Conservation (phyloP, 92 coral and sea anemone species). For the Pocillopora meandrina region DNA sequence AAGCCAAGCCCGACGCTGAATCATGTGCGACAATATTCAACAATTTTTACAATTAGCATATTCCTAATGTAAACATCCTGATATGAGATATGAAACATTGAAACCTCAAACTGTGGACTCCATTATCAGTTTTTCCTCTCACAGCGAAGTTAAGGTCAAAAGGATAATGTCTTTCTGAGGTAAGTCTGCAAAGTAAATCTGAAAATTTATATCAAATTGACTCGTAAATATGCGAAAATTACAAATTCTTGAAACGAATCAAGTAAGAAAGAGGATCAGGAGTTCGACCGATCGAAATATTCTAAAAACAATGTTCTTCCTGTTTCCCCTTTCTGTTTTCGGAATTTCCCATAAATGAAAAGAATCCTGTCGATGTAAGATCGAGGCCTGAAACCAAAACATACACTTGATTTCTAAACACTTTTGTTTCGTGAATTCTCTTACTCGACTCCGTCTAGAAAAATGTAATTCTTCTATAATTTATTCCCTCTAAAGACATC, state of each 20-base stretch:
- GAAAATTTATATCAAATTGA: neutral
- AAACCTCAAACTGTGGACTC: slow-evolving; percentile 24
- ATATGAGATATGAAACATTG: slow-evolving; percentile 24
- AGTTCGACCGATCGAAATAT: no score
- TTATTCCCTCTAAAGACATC: no score
- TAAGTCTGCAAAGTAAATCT: neutral
- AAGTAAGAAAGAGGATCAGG: no score
- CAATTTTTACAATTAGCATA: slow-evolving; percentile 36
- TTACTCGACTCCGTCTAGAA: no score
- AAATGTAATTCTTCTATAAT: no score
- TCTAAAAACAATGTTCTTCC: no score
- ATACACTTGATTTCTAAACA: no score
- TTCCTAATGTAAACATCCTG: slow-evolving; percentile 41
- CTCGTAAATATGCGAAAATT: neutral
- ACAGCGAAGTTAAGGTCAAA: neutral
- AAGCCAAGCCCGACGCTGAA: neutral
- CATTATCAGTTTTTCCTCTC: neutral
- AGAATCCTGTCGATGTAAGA: no score
- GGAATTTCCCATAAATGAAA: no score
- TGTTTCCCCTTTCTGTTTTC: no score
- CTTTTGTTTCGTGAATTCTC: no score
- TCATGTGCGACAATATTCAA: slow-evolving; percentile 21
- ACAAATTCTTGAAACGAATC: neutral
- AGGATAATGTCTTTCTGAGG: neutral
- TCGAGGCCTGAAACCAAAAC: no score